Evolutionary conservation across 2,888 invertebrate genomes (phyloP).

Genomic region (Drosophila merina): DNA sequence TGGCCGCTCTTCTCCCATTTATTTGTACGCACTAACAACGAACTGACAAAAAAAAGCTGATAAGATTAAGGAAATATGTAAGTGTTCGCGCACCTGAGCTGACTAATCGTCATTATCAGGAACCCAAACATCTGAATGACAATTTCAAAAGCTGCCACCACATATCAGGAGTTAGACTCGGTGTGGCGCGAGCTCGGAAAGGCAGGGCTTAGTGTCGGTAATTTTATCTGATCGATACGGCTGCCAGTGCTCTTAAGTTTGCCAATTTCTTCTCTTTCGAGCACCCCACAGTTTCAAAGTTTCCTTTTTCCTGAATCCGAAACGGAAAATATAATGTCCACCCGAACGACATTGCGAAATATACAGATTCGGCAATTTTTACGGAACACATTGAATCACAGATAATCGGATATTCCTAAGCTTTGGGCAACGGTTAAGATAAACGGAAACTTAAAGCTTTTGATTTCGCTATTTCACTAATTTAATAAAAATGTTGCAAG

Average conservation of each 20-base stretch:
- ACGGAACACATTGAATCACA: neutral
- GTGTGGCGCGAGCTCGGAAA: neutral
- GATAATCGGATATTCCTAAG: neutral
- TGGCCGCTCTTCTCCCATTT: conserved; percentile 4
- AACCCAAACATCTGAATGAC: conserved; percentile 11
- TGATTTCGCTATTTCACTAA: neutral
- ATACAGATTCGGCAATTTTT: too few relatives aligned
- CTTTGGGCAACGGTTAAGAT: neutral
- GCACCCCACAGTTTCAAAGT: neutral
- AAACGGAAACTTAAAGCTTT: neutral
- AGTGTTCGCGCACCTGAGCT: conserved; percentile 38
- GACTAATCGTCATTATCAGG: conserved; percentile 50
- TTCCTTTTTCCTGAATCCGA: too few relatives aligned
- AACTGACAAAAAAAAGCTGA: conserved; percentile 48
- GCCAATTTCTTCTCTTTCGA: neutral
- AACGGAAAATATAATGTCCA: neutral
- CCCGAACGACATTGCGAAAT: neutral
- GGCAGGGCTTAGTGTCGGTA: neutral
- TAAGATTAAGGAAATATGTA: conserved; percentile 62
- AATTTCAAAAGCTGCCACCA: neutral
- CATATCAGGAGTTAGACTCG: neutral
- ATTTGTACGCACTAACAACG: neutral
- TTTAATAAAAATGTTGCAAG: neutral
- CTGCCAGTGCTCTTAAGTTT: neutral
- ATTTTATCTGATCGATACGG: conserved; percentile 10